phyloP scores from a whole-genome alignment of 23 tunicate genomes.

The Clavelina lepadiformis region DNA sequence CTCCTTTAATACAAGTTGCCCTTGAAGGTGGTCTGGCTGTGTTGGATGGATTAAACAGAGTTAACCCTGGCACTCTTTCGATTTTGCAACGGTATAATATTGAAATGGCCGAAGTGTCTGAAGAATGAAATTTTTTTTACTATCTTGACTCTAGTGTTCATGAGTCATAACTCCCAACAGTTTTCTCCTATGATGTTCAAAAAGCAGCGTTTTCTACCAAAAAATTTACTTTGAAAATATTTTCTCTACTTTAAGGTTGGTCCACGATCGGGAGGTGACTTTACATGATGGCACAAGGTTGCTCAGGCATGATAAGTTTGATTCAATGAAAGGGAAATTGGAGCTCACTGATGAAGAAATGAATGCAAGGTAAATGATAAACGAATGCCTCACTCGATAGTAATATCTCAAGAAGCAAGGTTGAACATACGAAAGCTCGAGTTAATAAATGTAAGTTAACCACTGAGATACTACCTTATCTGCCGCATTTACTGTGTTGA shows the following conservation, averaged over 20 bases:
- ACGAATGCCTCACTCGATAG: no score
- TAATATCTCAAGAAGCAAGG: no score
- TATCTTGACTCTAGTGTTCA: not conserved
- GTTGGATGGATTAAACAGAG: slow-evolving; percentile 87
- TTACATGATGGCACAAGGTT: slow-evolving; percentile 88
- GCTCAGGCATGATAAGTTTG: slow-evolving; percentile 63
- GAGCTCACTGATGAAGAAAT: slow-evolving; percentile 65
- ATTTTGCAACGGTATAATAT: slow-evolving; percentile 69
- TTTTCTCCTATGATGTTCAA: no score
- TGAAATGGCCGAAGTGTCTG: not conserved
- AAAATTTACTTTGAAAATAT: not conserved
- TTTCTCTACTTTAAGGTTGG: slow-evolving; percentile 31
- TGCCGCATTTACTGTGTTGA: no score
- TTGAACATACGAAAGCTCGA: no score
- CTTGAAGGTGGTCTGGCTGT: slow-evolving; percentile 92
- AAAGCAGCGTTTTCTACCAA: no score
- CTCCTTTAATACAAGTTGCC: slow-evolving; percentile 86
- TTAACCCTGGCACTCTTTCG: slow-evolving; percentile 86
- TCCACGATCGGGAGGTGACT: slow-evolving; percentile 83
- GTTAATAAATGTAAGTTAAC: no score
- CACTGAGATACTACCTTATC: no score
- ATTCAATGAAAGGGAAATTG: slow-evolving; percentile 55
- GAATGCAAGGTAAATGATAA: slow-evolving; percentile 44
- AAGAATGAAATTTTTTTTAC: not conserved
- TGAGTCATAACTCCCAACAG: no score